phyloP scores from a whole-genome alignment of 2,888 invertebrate genomes.

The Smittia aterrima region DNA sequence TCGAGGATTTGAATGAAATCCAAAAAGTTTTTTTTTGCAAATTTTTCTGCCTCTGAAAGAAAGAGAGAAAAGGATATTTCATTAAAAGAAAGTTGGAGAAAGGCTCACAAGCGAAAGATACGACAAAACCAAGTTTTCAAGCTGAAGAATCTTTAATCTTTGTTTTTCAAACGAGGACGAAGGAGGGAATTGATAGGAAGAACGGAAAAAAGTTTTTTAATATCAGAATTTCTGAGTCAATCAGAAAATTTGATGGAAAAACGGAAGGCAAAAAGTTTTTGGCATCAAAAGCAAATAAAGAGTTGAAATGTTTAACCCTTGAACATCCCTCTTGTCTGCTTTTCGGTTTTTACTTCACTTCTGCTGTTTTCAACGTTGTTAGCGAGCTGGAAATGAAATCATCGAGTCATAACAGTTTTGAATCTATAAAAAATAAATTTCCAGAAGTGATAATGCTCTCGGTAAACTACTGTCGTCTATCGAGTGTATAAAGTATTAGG shows the following conservation, averaged over 20 bases:
- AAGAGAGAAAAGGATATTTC: constrained; percentile 28
- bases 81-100: constrained; percentile 16
- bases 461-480: neutral
- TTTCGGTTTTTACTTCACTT: neutral
- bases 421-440: too few species aligned
- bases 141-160: constrained; percentile 10
- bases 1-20: constrained; percentile 32
- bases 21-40: constrained; percentile 25
- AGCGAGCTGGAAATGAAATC: neutral
- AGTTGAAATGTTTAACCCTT: too few species aligned
- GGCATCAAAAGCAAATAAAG: neutral
- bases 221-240: neutral
- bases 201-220: neutral
- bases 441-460: too few species aligned
- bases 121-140: constrained; percentile 1
- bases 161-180: neutral
- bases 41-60: neutral
- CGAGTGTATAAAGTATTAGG: neutral
- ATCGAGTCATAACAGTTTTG: neutral
- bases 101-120: neutral
- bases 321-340: neutral
- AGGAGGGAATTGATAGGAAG: neutral
- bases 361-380: neutral
- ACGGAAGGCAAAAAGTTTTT: neutral
- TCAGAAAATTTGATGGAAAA: constrained; percentile 11